These are phyloP conservation scores for Dynastes grantii DNA, from an alignment of 2,888 invertebrate genomes.

Conservation along the genomic window DNA sequence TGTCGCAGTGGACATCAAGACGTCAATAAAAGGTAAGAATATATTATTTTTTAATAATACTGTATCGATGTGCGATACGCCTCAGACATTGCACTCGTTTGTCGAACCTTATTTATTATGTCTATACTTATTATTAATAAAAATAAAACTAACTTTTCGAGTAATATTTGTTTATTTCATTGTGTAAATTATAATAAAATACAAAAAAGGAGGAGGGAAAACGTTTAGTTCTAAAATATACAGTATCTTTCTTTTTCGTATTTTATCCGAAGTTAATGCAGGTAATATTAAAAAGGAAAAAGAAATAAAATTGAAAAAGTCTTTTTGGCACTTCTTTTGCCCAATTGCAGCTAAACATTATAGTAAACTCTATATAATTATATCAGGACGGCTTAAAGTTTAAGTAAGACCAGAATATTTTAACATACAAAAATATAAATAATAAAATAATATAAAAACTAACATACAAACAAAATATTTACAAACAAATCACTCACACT, in stretches of 20 bases:
- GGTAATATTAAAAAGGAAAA: conserved; percentile 21
- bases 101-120: too few relatives aligned
- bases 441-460: conserved; percentile 49
- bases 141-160: conserved; percentile 6
- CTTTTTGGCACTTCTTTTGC: conserved; percentile 61
- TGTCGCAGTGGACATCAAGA: too few relatives aligned
- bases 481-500: conserved; percentile 46
- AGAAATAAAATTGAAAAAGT: conserved; percentile 50
- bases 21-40: too few relatives aligned
- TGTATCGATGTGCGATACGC: too few relatives aligned
- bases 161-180: conserved; percentile 40
- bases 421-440: conserved; percentile 59
- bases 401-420: conserved; percentile 64
- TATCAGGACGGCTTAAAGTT: conserved; percentile 33
- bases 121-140: too few relatives aligned
- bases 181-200: conserved; percentile 41
- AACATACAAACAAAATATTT: conserved; percentile 49
- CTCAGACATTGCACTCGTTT: too few relatives aligned
- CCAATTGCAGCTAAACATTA: conserved; percentile 26
- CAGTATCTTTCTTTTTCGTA: conserved; percentile 4
- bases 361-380: conserved; percentile 22
- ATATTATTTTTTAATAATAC: too few relatives aligned
- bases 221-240: conserved; percentile 32
- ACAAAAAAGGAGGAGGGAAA: conserved; percentile 14
- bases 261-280: conserved; percentile 18